Evolutionary conservation across 2,888 invertebrate species (phyloP), one percentile per base, ranked within the genome.

Genomic region (Eudemis profundana): DNA sequence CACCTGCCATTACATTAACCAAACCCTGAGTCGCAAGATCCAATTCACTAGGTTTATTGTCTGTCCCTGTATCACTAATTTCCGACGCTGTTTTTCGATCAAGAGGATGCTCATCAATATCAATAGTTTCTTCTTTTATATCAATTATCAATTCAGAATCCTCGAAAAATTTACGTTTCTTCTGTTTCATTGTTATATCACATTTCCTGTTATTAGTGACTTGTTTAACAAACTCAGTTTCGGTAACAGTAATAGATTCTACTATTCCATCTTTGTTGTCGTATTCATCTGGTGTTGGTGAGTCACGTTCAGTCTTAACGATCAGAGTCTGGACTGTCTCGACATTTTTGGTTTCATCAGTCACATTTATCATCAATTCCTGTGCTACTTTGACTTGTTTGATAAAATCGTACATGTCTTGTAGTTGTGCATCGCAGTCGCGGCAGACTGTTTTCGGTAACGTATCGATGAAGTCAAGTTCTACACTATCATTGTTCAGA

Each of bases 311-410:
- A 3, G 27, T 15, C 29, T 56, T 29, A 5, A 56, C 42, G 4
- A 23, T 29, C 3, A 40, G 5, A 27, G 17, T 27, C 7, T 56
- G 14, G 10, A 8, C 5, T 17, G 17, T 27, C 7, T 56, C 21
- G 10, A 8, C 5, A 33, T 33, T 2, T 10, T 2, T 8, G 2
- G 8, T 8, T 0, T 36, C 19, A 19, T 17, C 49, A 5, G 3
- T 15, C 1, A 44, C 19, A 15, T 27, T 10, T 7, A 56, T 15
- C 0, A 56, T 27, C 0, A 29, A 56, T 7, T 42, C 42, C 8
- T 56, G 56, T 8, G 42, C 56, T 3, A 17, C 42, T 17, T 44
- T 56, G 8, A 56, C 56, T 29, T n/a, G 56, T 44, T 56, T 56
- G 12, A 56, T 29, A 29, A 56, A 56, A 12, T 56, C 42, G 27